These are phyloP conservation scores for Armadillidium nasatum DNA, from an alignment of 1,140 invertebrate genomes.

Conservation along the genomic window DNA sequence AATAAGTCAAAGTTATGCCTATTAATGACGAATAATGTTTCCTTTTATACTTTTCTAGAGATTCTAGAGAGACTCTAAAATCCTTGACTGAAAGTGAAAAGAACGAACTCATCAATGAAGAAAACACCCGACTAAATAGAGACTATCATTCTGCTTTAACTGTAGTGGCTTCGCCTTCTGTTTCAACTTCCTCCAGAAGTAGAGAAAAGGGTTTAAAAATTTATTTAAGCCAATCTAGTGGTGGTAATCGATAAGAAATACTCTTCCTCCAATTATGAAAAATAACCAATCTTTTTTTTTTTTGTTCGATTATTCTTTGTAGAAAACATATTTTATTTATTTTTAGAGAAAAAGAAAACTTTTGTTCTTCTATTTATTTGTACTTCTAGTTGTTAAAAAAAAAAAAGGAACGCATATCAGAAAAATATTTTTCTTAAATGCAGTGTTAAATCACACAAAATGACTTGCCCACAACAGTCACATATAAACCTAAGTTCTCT, in stretches of 20 bases:
- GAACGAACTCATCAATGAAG: constrained; percentile 58
- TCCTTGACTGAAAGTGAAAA: constrained; percentile 59
- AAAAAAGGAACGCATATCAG: too few species aligned
- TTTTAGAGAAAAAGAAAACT: neutral
- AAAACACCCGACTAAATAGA: constrained; percentile 53
- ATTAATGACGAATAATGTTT: neutral
- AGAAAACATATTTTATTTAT: neutral
- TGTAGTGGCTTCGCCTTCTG: constrained; percentile 52
- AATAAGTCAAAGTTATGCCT: neutral
- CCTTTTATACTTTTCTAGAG: constrained; percentile 53
- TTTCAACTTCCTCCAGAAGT: constrained; percentile 21
- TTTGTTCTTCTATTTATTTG: neutral
- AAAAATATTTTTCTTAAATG: too few species aligned
- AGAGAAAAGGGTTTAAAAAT: constrained; percentile 70
- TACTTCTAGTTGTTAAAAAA: too few species aligned
- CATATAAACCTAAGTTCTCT: neutral
- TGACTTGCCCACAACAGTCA: too few species aligned
- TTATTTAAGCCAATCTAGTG: constrained; percentile 54
- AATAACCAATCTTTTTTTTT: neutral
- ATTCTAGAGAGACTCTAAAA: constrained; percentile 59
- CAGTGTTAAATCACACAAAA: too few species aligned
- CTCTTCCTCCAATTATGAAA: too few species aligned
- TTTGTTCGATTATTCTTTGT: neutral
- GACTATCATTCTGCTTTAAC: constrained; percentile 49
- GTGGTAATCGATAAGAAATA: neutral